A percentile compares a stretch with the other conserved stretches of the same genome.
Conservation (phyloP, 2,797 vertebrate species). For the Alouatta caraya region DNA sequence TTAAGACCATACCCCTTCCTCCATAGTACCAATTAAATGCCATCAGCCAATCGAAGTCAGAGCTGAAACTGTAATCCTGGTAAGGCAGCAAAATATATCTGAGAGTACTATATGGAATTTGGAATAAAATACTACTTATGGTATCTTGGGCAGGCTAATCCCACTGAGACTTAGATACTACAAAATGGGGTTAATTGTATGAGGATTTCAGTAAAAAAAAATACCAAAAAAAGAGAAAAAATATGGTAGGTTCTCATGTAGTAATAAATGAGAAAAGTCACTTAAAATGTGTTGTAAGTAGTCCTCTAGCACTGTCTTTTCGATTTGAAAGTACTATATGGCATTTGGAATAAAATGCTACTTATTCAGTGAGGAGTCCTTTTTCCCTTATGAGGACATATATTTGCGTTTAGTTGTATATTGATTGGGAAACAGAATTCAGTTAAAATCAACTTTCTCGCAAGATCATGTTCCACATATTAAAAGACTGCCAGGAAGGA, state of each 20-base stretch:
- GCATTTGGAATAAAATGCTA: too few species aligned
- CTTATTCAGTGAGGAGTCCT: not conserved
- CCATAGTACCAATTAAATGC: not conserved
- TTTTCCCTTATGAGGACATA: not conserved
- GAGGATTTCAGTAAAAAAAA: not conserved
- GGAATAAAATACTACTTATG: not conserved
- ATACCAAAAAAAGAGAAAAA: not conserved
- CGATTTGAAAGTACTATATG: not conserved
- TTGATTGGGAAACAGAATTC: not conserved
- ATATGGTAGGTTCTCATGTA: not conserved
- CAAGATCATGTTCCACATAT: not conserved
- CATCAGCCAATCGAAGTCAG: not conserved
- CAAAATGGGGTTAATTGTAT: not conserved
- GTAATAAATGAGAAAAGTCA: not conserved
- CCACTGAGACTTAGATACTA: not conserved
- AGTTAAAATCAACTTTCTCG: constrained; percentile 32
- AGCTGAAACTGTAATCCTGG: not conserved
- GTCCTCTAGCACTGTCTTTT: not conserved
- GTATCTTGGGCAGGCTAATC: not conserved
- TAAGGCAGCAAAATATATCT: not conserved
- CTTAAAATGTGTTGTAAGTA: not conserved
- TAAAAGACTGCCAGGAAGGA: not conserved
- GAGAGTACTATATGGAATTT: not conserved
- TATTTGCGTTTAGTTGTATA: not conserved
- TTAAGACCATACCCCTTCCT: not conserved